Percentiles rank a stretch among this genome's conserved stretches.
phyloP scores from a whole-genome alignment of 2,113 vertebrate genomes.

The Tringa solitaria region DNA sequence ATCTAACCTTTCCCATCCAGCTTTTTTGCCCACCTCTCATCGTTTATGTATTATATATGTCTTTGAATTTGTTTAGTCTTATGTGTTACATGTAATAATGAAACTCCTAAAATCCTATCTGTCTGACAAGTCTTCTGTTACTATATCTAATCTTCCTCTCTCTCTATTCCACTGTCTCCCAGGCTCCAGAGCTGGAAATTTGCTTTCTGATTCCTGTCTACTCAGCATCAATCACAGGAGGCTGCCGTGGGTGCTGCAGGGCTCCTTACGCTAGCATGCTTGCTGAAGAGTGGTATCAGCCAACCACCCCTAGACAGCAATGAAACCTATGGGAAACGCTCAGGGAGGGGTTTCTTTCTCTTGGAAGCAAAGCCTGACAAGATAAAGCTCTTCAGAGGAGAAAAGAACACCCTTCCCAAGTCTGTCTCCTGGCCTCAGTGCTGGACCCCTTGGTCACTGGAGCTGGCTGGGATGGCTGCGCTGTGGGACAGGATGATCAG shows the following conservation, averaged over 20 bases:
- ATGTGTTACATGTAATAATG: not conserved
- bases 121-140: not conserved
- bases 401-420: not conserved
- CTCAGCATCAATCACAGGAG: not conserved
- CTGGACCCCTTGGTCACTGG: accelerated
- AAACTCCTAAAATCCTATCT: not conserved
- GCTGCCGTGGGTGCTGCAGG: not conserved
- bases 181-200: not conserved
- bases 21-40: not conserved
- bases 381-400: not conserved
- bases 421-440: accelerated
- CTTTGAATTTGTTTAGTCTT: not conserved
- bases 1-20: not conserved
- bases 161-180: not conserved
- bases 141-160: not conserved
- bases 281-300: not conserved
- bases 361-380: not conserved
- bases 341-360: not conserved
- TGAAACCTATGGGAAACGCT: not conserved
- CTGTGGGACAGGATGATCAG: accelerated
- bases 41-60: not conserved
- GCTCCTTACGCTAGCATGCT: not conserved
- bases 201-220: not conserved
- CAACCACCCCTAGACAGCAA: not conserved
- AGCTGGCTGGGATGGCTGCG: not conserved